Conservation (phyloP, 2,888 invertebrate genomes). For the Colostygia pectinataria region DNA sequence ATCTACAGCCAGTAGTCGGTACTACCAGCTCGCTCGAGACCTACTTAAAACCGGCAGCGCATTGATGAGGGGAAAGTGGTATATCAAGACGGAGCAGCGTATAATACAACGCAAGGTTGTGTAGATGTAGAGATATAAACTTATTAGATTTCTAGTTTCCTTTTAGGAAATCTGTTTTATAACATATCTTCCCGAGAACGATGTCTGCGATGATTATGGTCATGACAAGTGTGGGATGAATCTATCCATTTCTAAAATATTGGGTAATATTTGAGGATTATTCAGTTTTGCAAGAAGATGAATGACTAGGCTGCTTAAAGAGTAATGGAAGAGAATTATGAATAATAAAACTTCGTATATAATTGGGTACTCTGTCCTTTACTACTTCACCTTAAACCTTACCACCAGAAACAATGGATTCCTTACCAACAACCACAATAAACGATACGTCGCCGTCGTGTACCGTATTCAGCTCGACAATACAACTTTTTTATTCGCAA, state of each 20-base stretch:
- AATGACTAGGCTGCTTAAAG: too few species aligned
- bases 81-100: constrained; percentile 35
- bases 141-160: constrained; percentile 16
- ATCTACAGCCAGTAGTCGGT: constrained; percentile 5
- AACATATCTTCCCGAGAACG: background rate
- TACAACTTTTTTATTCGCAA: constrained; percentile 16
- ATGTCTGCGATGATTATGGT: too few species aligned
- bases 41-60: constrained; percentile 41
- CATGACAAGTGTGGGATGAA: too few species aligned
- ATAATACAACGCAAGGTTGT: constrained; percentile 19
- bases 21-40: constrained; percentile 25
- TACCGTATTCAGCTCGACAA: constrained; percentile 6
- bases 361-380: too few species aligned
- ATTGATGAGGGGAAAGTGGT: constrained; percentile 54
- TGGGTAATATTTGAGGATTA: background rate
- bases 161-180: constrained; percentile 1
- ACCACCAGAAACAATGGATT: background rate
- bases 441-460: background rate
- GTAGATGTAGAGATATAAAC: constrained; percentile 2
- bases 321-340: too few species aligned
- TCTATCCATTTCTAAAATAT: too few species aligned
- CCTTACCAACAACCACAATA: constrained; percentile 3
- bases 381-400: too few species aligned
- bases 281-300: too few species aligned
- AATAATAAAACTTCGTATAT: too few species aligned